phyloP scores from a whole-genome alignment of 2,797 vertebrate genomes.

The Potorous gilbertii region DNA sequence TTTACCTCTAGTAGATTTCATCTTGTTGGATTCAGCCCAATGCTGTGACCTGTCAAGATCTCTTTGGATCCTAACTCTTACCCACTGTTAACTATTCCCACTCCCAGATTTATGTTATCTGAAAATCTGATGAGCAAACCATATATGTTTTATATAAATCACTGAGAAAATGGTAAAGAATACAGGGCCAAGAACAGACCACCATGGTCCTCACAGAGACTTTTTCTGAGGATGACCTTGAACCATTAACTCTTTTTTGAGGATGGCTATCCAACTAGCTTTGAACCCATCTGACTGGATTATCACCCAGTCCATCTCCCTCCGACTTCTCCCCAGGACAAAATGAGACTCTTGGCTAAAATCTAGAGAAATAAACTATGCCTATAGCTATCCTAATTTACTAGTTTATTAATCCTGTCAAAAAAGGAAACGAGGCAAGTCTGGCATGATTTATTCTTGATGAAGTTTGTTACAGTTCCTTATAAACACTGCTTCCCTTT shows the following conservation, averaged over 20 bases:
- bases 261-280: background rate
- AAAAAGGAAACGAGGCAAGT: background rate
- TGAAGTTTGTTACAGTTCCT: background rate
- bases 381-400: background rate
- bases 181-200: background rate
- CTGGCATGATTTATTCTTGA: background rate
- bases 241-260: background rate
- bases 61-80: background rate
- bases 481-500: background rate
- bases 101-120: background rate
- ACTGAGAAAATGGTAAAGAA: background rate
- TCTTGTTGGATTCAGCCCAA: background rate
- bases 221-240: background rate
- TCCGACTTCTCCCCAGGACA: background rate
- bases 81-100: background rate
- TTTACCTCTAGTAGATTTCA: background rate
- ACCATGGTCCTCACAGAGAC: background rate
- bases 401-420: background rate
- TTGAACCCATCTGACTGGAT: background rate
- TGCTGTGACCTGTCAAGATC: background rate
- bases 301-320: background rate
- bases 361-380: background rate
- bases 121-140: background rate
- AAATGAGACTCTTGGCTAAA: background rate
- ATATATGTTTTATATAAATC: background rate